Base-by-base conservation (phyloP, 2,113 vertebrate genomes). In the Alligator mississippiensis region DNA sequence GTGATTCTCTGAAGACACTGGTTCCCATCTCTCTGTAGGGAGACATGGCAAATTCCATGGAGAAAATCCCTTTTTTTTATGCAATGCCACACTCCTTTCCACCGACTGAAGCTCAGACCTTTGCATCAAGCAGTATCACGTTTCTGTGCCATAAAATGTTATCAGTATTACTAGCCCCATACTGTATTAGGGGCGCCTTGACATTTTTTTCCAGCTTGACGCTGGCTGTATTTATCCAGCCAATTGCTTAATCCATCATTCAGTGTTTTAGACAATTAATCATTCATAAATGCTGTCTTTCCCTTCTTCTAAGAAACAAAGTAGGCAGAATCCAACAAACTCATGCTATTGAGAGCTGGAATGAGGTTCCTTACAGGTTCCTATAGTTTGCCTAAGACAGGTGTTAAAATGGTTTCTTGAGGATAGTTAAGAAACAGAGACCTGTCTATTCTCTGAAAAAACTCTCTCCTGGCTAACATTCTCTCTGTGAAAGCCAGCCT, bases 121-220 rank as follows among this genome's bases (percentile, higher is more conserved):
- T 68, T 60, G 38, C 59, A 62, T 47, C 27, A 74, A 55, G 58
- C 74, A 80, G 78, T 5, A 6, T 14, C 4, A n/a, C 30, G 22
- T 3, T 0, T 38, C 2, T 2, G 34, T 58, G 59, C 47, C 70
- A 18, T 30, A 25, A 17, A 61, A 5, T 1, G 0, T 13, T 27
- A 21, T 4, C 6, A 34, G 8, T 4, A 25, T 28, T 59, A 59
- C 5, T 27, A 57, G 21, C 28, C 47, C 47, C 19, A 12, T 9
- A 17, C 12, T 4, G 19, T 5, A 59, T 58, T 22, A 25, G 11
- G 11, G 58, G 30, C n/a, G 6, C 8, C 22, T 54, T 1, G 54
- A 47, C 54, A 8, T 82, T 66, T 86, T 59, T 24, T 84, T 13
- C 24, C 82, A 77, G 54, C 38, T 92, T 62, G 87, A 15, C 38